These are phyloP conservation scores for Margaritifera margaritifera DNA, from an alignment of 2,888 invertebrate species.

Conservation along the genomic window DNA sequence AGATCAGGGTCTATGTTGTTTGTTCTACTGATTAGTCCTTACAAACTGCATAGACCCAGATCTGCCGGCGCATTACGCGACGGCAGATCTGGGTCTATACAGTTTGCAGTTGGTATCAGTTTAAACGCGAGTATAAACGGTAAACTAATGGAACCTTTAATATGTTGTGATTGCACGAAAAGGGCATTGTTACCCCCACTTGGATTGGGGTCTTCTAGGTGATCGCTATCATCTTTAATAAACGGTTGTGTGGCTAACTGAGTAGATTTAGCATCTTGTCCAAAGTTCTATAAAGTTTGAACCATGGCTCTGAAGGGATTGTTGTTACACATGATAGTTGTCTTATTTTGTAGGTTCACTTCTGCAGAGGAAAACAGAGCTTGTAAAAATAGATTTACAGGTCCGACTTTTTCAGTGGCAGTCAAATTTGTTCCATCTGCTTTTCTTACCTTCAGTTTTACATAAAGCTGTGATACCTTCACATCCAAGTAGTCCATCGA, in stretches of 20 bases:
- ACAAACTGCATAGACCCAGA: too few relatives aligned
- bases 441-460: too few relatives aligned
- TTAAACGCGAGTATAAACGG: too few relatives aligned
- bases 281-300: conserved; percentile 26
- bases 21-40: too few relatives aligned
- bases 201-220: conserved; percentile 20
- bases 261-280: too few relatives aligned
- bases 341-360: conserved; percentile 34
- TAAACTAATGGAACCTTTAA: too few relatives aligned
- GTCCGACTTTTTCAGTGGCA: conserved; percentile 29
- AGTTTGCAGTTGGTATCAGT: too few relatives aligned
- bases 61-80: too few relatives aligned
- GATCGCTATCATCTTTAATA: conserved; percentile 21
- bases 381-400: conserved; percentile 33
- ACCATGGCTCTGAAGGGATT: conserved; percentile 32
- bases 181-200: conserved; percentile 19
- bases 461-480: conserved; percentile 28
- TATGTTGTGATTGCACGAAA: conserved; percentile 4
- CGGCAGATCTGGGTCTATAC: too few relatives aligned
- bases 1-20: too few relatives aligned
- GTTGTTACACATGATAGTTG: too few relatives aligned
- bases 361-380: conserved; percentile 35
- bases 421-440: too few relatives aligned
- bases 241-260: conserved; percentile 26
- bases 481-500: conserved; percentile 35